phyloP scores from a whole-genome alignment of 2,113 vertebrate genomes.

The Regulus satrapa region DNA sequence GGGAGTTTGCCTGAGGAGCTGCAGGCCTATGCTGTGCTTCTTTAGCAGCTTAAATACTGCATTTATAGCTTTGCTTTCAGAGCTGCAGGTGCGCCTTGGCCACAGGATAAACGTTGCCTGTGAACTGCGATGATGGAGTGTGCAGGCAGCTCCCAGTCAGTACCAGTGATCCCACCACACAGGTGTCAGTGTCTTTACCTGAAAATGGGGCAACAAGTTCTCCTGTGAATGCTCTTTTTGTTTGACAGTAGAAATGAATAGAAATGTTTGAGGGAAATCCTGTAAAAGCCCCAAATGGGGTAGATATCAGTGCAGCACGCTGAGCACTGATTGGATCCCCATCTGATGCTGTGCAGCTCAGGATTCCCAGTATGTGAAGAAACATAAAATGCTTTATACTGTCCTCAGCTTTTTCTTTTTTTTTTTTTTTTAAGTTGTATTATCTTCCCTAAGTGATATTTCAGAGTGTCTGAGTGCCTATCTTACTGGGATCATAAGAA shows the following conservation, averaged over 20 bases:
- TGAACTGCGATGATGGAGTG: not conserved
- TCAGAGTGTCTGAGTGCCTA: not conserved
- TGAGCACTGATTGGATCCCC: not conserved
- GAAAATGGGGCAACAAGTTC: not conserved
- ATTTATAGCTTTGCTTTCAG: not conserved
- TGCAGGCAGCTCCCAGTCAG: fast-evolving
- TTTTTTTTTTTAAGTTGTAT: too few relatives aligned
- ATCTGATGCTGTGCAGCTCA: not conserved
- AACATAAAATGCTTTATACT: not conserved
- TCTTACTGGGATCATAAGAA: not conserved
- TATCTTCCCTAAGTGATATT: not conserved
- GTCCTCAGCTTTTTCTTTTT: not conserved
- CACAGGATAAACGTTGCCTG: not conserved
- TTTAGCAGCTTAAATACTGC: not conserved
- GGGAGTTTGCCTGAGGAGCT: not conserved
- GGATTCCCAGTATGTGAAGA: not conserved
- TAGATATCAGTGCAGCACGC: not conserved
- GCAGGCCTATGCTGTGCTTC: not conserved
- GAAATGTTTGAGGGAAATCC: not conserved
- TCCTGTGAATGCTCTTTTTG: not conserved
- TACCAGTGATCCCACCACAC: not conserved
- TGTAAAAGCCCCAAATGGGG: not conserved
- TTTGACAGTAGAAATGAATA: not conserved
- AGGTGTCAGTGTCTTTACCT: fast-evolving
- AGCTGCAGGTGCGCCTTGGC: not conserved